phyloP scores from a whole-genome alignment of 1,140 invertebrate species.

The Triops cancriformis region DNA sequence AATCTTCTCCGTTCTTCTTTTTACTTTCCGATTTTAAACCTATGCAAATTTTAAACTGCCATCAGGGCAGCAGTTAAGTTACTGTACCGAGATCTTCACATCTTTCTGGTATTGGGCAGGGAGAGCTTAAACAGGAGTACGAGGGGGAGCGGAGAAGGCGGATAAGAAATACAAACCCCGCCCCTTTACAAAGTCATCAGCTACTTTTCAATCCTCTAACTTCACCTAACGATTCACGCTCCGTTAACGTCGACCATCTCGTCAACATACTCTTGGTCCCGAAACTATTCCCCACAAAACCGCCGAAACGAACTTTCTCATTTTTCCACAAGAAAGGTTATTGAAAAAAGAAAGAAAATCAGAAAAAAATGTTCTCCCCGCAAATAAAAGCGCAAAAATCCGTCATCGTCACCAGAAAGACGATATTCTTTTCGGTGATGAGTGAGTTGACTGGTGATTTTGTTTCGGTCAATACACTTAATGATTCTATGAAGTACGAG shows the following conservation, averaged over 20 bases:
- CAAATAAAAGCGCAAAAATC: no score
- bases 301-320: not conserved
- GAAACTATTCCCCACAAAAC: not conserved
- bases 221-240: conserved; percentile 6
- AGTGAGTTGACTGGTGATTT: not conserved
- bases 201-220: conserved; percentile 1
- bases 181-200: not conserved
- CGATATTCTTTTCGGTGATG: not conserved
- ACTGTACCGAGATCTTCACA: not conserved
- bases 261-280: not conserved
- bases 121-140: not conserved
- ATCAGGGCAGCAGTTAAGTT: not conserved
- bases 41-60: not conserved
- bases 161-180: not conserved
- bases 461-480: not conserved
- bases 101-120: not conserved
- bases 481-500: not conserved
- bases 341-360: not conserved
- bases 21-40: not conserved
- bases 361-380: not conserved
- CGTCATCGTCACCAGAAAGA: no score
- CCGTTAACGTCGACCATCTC: conserved; percentile 9
- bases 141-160: not conserved
- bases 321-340: not conserved
- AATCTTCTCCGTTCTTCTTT: not conserved